Evolutionary conservation across 2,113 vertebrate species (phyloP), one percentile per base, ranked within the genome.

Genomic region (Thamnaconus septentrionalis): DNA sequence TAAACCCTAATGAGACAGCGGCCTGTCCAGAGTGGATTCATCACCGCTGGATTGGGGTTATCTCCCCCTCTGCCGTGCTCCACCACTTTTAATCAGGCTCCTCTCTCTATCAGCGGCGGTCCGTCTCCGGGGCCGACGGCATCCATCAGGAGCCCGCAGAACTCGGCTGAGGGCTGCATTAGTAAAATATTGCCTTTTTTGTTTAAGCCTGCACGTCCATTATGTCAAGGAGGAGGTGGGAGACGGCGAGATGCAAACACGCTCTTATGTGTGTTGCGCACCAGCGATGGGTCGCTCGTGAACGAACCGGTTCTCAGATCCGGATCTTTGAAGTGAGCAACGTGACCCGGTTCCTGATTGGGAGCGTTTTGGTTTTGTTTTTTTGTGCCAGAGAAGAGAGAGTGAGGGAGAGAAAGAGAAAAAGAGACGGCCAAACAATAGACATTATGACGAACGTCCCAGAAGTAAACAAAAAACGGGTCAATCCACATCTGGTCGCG

Each of bases 11-110:
- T 90, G 87, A 91, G 86, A 82, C 87, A 81, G 82, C 76, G 39
- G 73, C 71, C 68, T 81, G 83, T 86, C 85, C 80, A 75, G 82
- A 48, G 80, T 78, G 80, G 85, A 87, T 95, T 87, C 91, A 92
- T 94, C 92, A 91, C 77, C 89, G 80, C 83, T 86, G 88, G 89
- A 87, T 87, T 84, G 79, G 89, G 93, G 94, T 96, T 96, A 95
- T 97, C 95, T 86, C 84, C 85, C 84, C 85, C 73, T 82, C 84
- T 74, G 76, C 91, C 88, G 88, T 92, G 93, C 93, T 94, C 93
- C 94, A 94, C 93, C 86, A 92, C 87, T 90, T 93, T 93, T 93
- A 94, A 93, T 92, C 92, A 94, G 93, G 91, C 93, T 94, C 91
- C 92, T 91, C 91, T 85, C 88, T 85, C 93, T 94, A 94, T 95